Percentiles rank a stretch among this genome's conserved stretches.
phyloP scores from a whole-genome alignment of 2,113 vertebrate species.

The Halichoerus grypus region DNA sequence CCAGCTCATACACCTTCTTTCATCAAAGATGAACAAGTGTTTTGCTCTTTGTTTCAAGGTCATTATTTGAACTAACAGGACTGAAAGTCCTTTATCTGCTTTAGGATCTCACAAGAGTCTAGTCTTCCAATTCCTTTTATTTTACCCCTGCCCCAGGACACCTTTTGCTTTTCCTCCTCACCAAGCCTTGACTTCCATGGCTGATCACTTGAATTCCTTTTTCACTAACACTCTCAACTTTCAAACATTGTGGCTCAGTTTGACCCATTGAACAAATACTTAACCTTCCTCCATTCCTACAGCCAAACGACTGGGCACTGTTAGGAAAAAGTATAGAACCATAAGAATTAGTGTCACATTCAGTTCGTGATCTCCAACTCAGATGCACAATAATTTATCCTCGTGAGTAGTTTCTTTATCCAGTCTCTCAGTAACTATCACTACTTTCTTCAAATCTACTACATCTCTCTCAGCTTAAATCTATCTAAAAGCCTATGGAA shows the following conservation, averaged over 20 bases:
- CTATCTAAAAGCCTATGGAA: neutral
- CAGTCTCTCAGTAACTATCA: neutral
- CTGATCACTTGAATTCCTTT: neutral
- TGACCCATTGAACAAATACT: neutral
- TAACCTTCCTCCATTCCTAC: neutral
- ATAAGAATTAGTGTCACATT: neutral
- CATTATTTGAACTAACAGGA: neutral
- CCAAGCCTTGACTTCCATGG: neutral
- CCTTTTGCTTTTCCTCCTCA: neutral
- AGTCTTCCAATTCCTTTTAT: neutral
- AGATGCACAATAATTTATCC: neutral
- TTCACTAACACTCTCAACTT: neutral
- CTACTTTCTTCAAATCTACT: neutral
- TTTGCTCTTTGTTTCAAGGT: neutral
- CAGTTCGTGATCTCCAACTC: neutral
- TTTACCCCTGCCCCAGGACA: neutral
- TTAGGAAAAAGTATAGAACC: neutral
- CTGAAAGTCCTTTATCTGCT: neutral
- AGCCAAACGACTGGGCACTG: neutral
- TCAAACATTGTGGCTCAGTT: neutral
- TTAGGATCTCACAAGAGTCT: neutral
- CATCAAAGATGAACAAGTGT: neutral
- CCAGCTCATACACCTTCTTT: neutral
- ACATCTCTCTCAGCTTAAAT: neutral
- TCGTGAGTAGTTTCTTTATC: neutral